Conservation (phyloP, 2,888 invertebrate genomes). For the Embidobia sp. region DNA sequence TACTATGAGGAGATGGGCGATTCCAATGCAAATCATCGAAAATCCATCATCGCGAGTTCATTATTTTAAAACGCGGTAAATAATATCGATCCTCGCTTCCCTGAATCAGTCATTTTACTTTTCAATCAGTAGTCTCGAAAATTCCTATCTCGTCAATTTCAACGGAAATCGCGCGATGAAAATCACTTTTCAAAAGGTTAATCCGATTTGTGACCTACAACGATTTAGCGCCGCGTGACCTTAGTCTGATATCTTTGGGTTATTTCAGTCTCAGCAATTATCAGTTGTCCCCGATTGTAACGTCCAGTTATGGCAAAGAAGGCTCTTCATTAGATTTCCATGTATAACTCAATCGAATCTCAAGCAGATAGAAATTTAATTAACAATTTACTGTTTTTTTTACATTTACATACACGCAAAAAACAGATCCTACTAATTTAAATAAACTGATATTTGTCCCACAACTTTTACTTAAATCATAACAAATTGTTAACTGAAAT, state of each 20-base stretch:
- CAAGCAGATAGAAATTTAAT: neutral
- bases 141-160: conserved; percentile 1
- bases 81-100: no score
- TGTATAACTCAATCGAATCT: conserved; percentile 1
- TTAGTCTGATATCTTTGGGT: conserved; percentile 8
- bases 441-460: no score
- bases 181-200: conserved; percentile 19
- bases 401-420: no score
- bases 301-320: conserved; percentile 2
- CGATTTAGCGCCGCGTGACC: conserved; percentile 7
- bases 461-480: no score
- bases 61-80: neutral
- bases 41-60: no score
- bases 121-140: conserved; percentile 7
- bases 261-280: conserved; percentile 8
- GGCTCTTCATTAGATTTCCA: neutral
- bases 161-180: conserved; percentile 5
- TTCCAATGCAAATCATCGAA: no score
- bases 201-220: conserved; percentile 38
- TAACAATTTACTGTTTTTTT: no score
- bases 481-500: neutral
- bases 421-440: no score
- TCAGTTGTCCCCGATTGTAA: neutral
- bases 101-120: no score
- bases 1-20: no score